Evolutionary conservation across 2,113 vertebrate species (phyloP).

Genomic region (Callorhinus ursinus): DNA sequence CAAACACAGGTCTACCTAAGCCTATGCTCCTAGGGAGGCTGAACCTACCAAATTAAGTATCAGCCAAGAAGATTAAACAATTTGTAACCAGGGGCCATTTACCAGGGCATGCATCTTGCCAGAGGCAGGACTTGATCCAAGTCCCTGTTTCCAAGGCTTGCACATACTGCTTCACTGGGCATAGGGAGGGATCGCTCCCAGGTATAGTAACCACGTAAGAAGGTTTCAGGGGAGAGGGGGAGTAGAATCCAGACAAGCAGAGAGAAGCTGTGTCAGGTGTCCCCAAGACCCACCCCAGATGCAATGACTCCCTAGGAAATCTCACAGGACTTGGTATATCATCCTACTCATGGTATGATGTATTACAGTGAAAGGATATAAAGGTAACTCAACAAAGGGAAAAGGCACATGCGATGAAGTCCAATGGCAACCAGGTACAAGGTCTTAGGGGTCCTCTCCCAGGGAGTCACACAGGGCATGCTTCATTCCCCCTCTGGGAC

Average conservation of each 20-base stretch:
- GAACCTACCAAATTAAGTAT: constrained; percentile 10
- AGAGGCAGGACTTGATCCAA: background rate
- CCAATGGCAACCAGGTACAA: background rate
- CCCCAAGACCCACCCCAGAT: background rate
- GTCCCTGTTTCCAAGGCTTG: background rate
- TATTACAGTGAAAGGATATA: background rate
- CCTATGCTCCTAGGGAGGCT: background rate
- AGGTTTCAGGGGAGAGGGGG: background rate
- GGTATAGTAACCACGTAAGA: background rate
- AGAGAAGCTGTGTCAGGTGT: background rate
- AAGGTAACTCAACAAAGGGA: background rate
- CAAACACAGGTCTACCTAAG: background rate
- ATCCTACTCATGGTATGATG: background rate
- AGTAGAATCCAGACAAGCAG: background rate
- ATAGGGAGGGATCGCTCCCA: background rate
- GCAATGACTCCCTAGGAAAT: background rate
- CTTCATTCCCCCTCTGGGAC: background rate
- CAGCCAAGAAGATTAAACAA: background rate
- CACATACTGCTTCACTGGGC: background rate
- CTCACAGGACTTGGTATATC: background rate
- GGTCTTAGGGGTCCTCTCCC: background rate
- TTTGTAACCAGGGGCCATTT: background rate
- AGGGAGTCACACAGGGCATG: background rate
- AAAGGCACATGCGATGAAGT: background rate
- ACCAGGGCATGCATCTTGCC: background rate